These are phyloP conservation scores for Synergus laeviventris DNA, from an alignment of 2,888 invertebrate genomes.

Conservation along the genomic window DNA sequence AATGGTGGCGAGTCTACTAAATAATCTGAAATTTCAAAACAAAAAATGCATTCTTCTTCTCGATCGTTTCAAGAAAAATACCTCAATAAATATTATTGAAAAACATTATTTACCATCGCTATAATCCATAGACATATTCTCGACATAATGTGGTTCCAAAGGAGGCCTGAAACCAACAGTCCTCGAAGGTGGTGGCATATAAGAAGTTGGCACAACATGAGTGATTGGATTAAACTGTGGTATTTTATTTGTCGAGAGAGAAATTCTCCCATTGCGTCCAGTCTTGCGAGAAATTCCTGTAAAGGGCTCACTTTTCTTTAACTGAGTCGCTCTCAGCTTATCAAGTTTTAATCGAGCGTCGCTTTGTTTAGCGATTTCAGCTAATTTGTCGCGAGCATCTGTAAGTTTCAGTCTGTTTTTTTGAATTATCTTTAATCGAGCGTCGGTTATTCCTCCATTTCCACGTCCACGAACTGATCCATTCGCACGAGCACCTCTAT, in stretches of 20 bases:
- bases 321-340: conserved; percentile 78
- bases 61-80: conserved; percentile 13
- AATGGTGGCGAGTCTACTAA: conserved; percentile 66
- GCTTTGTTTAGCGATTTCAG: conserved; percentile 84
- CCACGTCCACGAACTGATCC: conserved; percentile 59
- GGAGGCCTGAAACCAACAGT: conserved; percentile 64
- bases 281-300: conserved; percentile 77
- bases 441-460: conserved; percentile 78
- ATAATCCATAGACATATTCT: conserved; percentile 66
- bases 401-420: conserved; percentile 86
- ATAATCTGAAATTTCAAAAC: conserved; percentile 61
- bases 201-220: conserved; percentile 53
- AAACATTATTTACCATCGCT: conserved; percentile 60
- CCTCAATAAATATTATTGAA: conserved; percentile 26
- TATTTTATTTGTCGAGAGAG: conserved; percentile 73
- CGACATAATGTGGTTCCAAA: conserved; percentile 64
- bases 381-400: conserved; percentile 89
- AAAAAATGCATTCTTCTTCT: not conserved
- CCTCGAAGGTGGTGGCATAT: conserved; percentile 59
- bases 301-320: conserved; percentile 74
- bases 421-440: conserved; percentile 86
- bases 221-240: conserved; percentile 44
- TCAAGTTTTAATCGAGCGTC: conserved; percentile 86
- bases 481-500: conserved; percentile 57
- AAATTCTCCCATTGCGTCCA: conserved; percentile 78